These are phyloP conservation scores for Griposia aprilina DNA, from an alignment of 2,888 invertebrate genomes.

Conservation along the genomic window DNA sequence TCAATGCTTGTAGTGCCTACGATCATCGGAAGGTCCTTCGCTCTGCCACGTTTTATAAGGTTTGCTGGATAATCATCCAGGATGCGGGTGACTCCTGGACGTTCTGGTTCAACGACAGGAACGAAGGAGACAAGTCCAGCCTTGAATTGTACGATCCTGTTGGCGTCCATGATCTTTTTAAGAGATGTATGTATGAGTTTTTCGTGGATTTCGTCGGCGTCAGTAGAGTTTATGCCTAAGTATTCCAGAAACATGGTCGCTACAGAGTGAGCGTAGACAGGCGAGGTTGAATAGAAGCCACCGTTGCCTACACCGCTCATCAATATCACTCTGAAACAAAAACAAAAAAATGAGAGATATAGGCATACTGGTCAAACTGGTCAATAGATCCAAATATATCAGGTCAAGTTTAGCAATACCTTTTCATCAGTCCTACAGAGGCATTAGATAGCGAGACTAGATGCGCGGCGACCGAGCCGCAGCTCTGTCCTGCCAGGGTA, in stretches of 20 bases:
- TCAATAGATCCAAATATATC: neutral
- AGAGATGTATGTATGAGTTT: slow-evolving; percentile 64
- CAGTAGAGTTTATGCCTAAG: slow-evolving; percentile 79
- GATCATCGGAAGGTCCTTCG: slow-evolving; percentile 67
- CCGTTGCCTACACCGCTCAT: slow-evolving; percentile 65
- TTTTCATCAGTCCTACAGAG: slow-evolving; percentile 67
- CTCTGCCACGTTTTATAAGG: slow-evolving; percentile 67
- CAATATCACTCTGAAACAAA: slow-evolving; percentile 62
- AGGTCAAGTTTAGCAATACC: slow-evolving; percentile 47
- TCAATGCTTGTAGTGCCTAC: slow-evolving; percentile 63
- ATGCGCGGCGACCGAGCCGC: slow-evolving; percentile 67
- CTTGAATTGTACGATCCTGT: slow-evolving; percentile 53
- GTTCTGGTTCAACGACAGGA: slow-evolving; percentile 68
- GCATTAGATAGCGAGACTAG: slow-evolving; percentile 66
- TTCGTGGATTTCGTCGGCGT: slow-evolving; percentile 64
- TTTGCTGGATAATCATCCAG: slow-evolving; percentile 70
- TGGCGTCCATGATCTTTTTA: slow-evolving; percentile 72
- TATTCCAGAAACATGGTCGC: slow-evolving; percentile 68
- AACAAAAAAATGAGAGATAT: slow-evolving; percentile 61
- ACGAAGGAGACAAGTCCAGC: slow-evolving; percentile 62
- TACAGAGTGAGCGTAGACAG: slow-evolving; percentile 58
- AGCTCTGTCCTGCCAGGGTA: slow-evolving; percentile 71
- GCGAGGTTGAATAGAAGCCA: slow-evolving; percentile 63
- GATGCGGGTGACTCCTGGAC: slow-evolving; percentile 62
- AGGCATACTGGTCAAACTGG: neutral